Evolutionary conservation across 2,888 invertebrate species (phyloP), one percentile per base, ranked within the genome.

Genomic region (Auanema freiburgensis): DNA sequence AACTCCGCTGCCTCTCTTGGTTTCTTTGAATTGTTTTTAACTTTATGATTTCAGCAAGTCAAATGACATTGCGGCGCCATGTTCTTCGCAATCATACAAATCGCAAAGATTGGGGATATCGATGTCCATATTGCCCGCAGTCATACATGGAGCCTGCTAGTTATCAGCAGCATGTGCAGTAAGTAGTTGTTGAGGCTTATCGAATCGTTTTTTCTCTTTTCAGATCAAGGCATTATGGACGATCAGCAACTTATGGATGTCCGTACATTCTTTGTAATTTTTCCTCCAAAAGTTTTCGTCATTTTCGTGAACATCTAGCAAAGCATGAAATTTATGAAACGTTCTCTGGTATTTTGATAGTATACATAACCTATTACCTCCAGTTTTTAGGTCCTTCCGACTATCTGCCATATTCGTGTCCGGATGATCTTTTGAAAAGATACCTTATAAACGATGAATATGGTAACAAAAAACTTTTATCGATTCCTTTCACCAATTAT

Each of bases 11-110:
- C 33, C 18, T 18, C 16, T 18, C 16, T 8, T 18, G 46, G 8
- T 46, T 46, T 5, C 46, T 46, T 11, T 11, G 46, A 16, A 46
- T 21, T 46, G 46, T 21, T 10, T 21, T 14, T 49, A 23, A 16
- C 12, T 25, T 54, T 5, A 33, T 16, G 44, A 24, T 67, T 83
- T 50, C 62, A 83, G 83, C 83, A 1, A 79, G 80, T 50, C 80
- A 83, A 67, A 83, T 83, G 83, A 83, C 83, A 0, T 71, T 83
- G 1, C 73, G 80, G 18, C 69, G 83, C 10, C 83, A 83, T 59
- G 72, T 70, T 14, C 72, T 83, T n/a, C 68, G 83, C 11, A 78
- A 78, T 56, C 83, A 83, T 67, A 76, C 75, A 2, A 66, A 78
- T 6, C 66, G 76, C 43, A 55, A 70, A 2, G 71, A 78, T 50